Evolutionary conservation across 1,140 invertebrate species (phyloP).

Genomic region (Papilio machaon): DNA sequence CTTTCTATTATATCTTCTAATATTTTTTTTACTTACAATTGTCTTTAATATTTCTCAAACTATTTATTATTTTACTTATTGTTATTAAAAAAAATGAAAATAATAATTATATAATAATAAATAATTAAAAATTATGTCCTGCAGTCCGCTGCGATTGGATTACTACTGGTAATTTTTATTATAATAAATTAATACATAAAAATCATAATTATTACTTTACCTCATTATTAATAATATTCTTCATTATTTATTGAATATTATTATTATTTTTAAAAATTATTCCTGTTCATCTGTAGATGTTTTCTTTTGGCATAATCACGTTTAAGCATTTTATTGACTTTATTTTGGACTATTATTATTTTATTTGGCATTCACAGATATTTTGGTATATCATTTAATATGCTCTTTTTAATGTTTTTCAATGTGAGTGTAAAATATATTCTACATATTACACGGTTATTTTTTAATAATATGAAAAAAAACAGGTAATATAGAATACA

Average conservation of each 20-base stretch:
- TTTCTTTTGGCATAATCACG: constrained; percentile 23
- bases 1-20: constrained; percentile 30
- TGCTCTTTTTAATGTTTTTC: not conserved
- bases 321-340: not conserved
- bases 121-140: constrained; percentile 72
- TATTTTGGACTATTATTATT: not conserved
- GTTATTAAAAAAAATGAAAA: constrained; percentile 53
- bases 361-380: not conserved
- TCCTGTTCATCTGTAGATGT: constrained; percentile 36
- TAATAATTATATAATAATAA: constrained; percentile 65
- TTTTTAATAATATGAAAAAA: too few relatives aligned
- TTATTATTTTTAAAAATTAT: constrained; percentile 41
- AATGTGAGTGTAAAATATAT: not conserved
- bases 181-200: constrained; percentile 71
- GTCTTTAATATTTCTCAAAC: constrained; percentile 30
- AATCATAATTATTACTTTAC: constrained; percentile 70
- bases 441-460: not conserved
- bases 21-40: constrained; percentile 28
- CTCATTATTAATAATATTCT: constrained; percentile 60
- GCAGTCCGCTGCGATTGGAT: constrained; percentile 88
- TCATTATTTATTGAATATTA: constrained; percentile 46
- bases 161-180: constrained; percentile 86
- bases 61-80: constrained; percentile 37
- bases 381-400: not conserved
- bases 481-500: too few relatives aligned